phyloP scores from a whole-genome alignment of 2,113 vertebrate species.

The Pelvicachromis taeniatus region DNA sequence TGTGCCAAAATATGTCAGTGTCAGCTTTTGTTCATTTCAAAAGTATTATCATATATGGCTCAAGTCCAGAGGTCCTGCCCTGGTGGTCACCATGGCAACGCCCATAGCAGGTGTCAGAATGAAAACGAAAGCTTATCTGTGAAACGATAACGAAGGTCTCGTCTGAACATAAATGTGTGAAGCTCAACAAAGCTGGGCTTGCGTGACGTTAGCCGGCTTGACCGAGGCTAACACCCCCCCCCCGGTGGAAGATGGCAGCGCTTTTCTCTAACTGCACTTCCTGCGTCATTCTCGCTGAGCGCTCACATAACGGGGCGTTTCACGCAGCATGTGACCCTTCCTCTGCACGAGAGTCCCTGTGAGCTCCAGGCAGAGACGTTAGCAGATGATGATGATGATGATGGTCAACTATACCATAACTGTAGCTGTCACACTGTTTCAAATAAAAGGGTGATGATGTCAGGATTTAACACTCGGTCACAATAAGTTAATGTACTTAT shows the following conservation, averaged over 20 bases:
- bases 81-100: background rate
- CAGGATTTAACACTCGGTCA: background rate
- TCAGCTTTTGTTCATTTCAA: background rate
- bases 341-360: background rate
- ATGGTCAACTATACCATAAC: background rate
- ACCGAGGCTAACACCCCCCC: background rate
- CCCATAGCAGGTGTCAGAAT: background rate
- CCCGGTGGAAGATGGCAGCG: background rate
- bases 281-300: background rate
- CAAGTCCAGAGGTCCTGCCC: background rate
- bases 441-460: background rate
- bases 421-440: background rate
- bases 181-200: background rate
- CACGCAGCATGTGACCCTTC: background rate
- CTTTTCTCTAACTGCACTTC: background rate
- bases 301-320: background rate
- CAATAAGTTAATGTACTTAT: background rate
- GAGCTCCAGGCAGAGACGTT: background rate
- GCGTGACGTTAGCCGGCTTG: background rate
- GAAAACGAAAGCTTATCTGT: background rate
- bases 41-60: background rate
- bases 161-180: background rate
- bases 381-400: background rate
- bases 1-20: background rate
- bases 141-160: background rate